Conservation (phyloP, 2,888 invertebrate species). For the Hirtodrosophila cameraria region DNA sequence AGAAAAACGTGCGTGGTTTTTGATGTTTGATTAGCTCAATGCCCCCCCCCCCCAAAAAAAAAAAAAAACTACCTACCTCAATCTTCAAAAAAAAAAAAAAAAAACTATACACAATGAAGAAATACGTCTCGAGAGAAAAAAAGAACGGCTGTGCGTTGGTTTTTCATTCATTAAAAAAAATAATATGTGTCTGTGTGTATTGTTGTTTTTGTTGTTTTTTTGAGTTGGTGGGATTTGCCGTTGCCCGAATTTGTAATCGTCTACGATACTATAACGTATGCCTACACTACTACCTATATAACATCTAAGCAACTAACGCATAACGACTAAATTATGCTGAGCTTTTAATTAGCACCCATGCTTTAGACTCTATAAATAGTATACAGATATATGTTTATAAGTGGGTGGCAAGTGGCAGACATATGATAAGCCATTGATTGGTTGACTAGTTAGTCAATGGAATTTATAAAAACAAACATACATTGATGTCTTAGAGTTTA, state of each 20-base stretch:
- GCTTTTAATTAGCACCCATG: conserved; percentile 63
- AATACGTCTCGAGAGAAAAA: conserved; percentile 23
- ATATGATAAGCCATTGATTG: conserved; percentile 33
- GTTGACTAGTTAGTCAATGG: conserved; percentile 2
- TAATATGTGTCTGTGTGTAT: conserved; percentile 1
- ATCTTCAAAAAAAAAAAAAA: neutral
- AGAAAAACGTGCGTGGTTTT: conserved; percentile 66
- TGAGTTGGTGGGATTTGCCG: conserved; percentile 46
- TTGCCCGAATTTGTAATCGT: conserved; percentile 48
- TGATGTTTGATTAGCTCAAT: conserved; percentile 63
- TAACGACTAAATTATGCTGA: conserved; percentile 63
- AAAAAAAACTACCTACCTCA: neutral
- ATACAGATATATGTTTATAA: too few species aligned
- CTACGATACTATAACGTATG: too few species aligned
- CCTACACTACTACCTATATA: conserved; percentile 1
- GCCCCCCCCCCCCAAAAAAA: neutral
- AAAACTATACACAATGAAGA: neutral
- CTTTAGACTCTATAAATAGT: neutral
- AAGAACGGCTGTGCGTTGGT: conserved; percentile 50
- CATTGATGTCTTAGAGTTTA: too few species aligned
- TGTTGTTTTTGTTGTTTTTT: conserved; percentile 1
- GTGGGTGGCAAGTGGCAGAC: conserved; percentile 19
- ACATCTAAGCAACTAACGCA: conserved; percentile 3
- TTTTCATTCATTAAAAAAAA: conserved; percentile 69
- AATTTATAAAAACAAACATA: too few species aligned